phyloP scores from a whole-genome alignment of 2,797 vertebrate species.

The Emys orbicularis region DNA sequence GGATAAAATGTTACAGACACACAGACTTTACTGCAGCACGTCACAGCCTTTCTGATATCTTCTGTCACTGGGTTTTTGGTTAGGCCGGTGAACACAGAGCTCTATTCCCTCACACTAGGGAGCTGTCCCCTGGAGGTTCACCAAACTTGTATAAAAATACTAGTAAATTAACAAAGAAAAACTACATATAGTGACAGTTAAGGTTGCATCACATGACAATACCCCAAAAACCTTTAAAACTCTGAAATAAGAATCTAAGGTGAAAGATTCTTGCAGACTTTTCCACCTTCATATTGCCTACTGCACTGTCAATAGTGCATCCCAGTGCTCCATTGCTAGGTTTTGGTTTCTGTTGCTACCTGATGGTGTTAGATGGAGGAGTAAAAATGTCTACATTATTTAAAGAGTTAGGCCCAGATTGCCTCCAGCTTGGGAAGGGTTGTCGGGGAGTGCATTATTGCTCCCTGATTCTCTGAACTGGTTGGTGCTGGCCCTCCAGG shows the following conservation, averaged over 20 bases:
- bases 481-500: fast-evolving
- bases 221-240: constrained; percentile 3
- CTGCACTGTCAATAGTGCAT: background rate
- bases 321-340: background rate
- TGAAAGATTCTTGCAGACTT: background rate
- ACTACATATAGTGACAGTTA: background rate
- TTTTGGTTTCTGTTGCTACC: background rate
- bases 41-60: background rate
- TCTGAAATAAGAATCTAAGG: constrained; percentile 18
- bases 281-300: background rate
- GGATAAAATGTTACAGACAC: background rate
- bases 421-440: background rate
- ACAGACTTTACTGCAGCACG: background rate
- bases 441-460: background rate
- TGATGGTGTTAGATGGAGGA: background rate
- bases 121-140: background rate
- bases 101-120: background rate
- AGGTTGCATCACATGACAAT: constrained; percentile 3
- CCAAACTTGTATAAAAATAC: background rate
- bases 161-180: background rate
- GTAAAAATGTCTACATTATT: background rate
- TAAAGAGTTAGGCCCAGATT: background rate
- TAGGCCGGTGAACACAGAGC: background rate
- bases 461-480: background rate
- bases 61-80: background rate